Evolutionary conservation across 2,797 vertebrate genomes (phyloP).

Genomic region (Clamator glandarius): DNA sequence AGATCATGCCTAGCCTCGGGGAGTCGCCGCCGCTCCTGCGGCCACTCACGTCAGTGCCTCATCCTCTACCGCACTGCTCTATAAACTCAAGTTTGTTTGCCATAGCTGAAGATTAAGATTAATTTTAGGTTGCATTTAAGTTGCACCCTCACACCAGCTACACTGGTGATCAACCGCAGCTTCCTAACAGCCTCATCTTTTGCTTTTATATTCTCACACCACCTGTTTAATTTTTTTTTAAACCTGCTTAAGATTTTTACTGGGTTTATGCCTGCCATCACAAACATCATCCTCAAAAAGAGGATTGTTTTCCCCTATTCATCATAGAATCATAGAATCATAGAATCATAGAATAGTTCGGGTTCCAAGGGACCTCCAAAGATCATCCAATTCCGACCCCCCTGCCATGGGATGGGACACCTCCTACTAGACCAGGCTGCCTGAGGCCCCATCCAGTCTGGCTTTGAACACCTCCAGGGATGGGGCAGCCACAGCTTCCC

Average conservation of each 20-base stretch:
- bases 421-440: no score
- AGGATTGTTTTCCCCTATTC: no score
- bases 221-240: background rate
- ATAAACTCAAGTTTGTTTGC: accelerated
- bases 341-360: no score
- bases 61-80: accelerated
- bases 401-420: no score
- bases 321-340: no score
- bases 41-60: accelerated
- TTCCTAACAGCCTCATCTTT: background rate
- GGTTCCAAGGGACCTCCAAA: no score
- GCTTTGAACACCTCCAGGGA: no score
- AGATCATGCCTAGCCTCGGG: background rate
- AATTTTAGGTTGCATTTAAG: background rate
- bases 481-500: no score
- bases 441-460: no score
- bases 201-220: background rate
- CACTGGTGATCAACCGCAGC: background rate
- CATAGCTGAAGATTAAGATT: background rate
- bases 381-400: no score
- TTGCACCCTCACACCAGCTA: background rate
- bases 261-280: background rate
- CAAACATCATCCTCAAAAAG: background rate
- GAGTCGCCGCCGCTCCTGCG: accelerated
- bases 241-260: background rate